Base-by-base conservation (phyloP, 2,113 vertebrate genomes). In the Eulemur rufifrons region DNA sequence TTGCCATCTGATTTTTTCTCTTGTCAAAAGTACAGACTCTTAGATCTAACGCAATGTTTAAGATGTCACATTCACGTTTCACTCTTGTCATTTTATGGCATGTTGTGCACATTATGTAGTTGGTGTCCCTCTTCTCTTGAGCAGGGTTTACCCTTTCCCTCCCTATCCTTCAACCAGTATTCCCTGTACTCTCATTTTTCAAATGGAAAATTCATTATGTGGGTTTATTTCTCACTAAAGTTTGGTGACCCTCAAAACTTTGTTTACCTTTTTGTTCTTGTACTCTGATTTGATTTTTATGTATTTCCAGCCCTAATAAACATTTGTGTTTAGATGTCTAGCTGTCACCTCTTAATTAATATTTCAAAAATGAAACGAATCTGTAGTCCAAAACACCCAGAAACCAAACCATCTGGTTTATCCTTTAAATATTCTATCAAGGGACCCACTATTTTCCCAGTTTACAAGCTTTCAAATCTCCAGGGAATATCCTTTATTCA, bases 291-390 rank as follows among this genome's bases (percentile, higher is more conserved):
- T 89, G 92, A 71, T 76, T 82, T 6, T 63, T 76, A 64, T 39
- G 7, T 39, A 52, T 69, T 86, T 89, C 59, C 42, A 64, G 69
- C 42, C 63, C 66, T 54, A 87, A 25, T 73, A 93, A 68, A 68
- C 25, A 14, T 59, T 34, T 73, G 14, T 63, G 14, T 91, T 81
- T 54, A 52, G 14, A 82, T 54, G 13, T 54, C 42, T 78, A 50
- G 59, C 20, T 47, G 86, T 80, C 39, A 47, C 18, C 27, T 90
- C 39, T 64, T 77, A 78, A 78, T 76, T 86, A 68, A 74, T 52
- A 52, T 82, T 77, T 94, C 32, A 96, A 86, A 96, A 83, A 3
- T 74, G 2, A 96, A 96, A 86, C 86, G 47, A 64, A 93, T 64
- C 37, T 89, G 29, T 25, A 29, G 0, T 61, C n/a, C 54, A 71